Base-by-base conservation (phyloP, 2,888 invertebrate species). In the Calephelis perditalis region DNA sequence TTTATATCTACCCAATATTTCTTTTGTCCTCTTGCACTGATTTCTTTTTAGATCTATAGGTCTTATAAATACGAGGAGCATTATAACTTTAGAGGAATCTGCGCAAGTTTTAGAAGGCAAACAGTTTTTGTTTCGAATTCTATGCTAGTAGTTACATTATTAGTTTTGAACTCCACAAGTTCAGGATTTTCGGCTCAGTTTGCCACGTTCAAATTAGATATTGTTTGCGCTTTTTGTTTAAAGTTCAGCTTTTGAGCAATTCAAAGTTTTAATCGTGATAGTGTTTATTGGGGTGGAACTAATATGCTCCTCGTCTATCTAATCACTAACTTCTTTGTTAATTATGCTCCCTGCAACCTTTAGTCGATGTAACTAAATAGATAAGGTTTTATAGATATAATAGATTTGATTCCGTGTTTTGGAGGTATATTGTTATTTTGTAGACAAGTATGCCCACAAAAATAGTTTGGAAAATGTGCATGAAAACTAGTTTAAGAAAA, bases 81-180 rank as follows among this genome's bases (percentile, higher is more conserved):
- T 54, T 56, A 60, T 58, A 61, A 63, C 59, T 63, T 63, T 47
- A 58, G 63, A 60, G 66, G 62, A 65, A 67, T 65, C 61, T 60
- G 65, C 58, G 40, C 60, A 63, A 67, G 61, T 67, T 65, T 59
- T 62, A 59, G 63, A 59, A 65, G 65, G 63, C 35, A 57, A 62
- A 55, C 60, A 61, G 76, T 81, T 84, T 84, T 84, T 85, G 84
- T 77, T 77, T 67, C 60, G 62, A 66, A 71, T 71, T 74, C 71
- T 71, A 72, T 73, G 71, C 78, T 76, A 75, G 75, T 76, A 75
- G 78, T 82, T 84, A 79, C 79, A 81, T 84, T 86, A 86, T 85
- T 86, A 84, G 84, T 86, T 86, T 84, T 75, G 76, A 81, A 81
- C 79, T 79, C 72, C 68, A 71, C 74, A 74, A 84, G 78, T 82